A percentile compares a stretch with the other conserved stretches of the same genome.
These are phyloP conservation scores for Malurus melanocephalus DNA, from an alignment of 2,113 vertebrate genomes.

Conservation along the genomic window DNA sequence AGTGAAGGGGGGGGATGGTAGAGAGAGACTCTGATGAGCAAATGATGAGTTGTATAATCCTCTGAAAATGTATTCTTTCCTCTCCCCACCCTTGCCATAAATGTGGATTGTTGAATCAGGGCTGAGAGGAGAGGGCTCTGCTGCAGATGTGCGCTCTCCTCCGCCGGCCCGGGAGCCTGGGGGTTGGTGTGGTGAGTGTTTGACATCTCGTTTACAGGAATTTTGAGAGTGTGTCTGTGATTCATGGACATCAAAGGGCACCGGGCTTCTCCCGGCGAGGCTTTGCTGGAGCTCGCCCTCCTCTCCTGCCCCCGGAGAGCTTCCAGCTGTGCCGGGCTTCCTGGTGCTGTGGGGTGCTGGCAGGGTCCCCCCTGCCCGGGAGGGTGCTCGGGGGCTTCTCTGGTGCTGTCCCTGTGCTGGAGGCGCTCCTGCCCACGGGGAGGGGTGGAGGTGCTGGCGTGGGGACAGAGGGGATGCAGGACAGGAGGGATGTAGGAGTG, in stretches of 20 bases:
- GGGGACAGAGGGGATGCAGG: not conserved
- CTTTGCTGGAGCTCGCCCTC: constrained; percentile 24
- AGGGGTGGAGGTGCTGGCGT: not conserved
- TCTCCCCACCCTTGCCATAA: constrained; percentile 62
- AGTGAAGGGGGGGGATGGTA: constrained; percentile 26
- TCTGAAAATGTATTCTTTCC: constrained; percentile 66
- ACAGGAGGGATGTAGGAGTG: not conserved
- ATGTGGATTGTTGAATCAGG: constrained; percentile 59
- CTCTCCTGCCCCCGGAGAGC: constrained; percentile 16
- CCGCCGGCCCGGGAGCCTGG: constrained; percentile 40
- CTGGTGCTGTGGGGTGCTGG: not conserved
- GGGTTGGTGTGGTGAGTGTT: constrained; percentile 61
- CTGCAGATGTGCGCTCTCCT: constrained; percentile 48
- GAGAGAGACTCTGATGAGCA: constrained; percentile 37
- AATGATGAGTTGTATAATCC: constrained; percentile 64
- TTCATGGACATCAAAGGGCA: constrained; percentile 67
- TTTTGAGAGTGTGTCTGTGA: constrained; percentile 61
- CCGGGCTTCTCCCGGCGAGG: constrained; percentile 40
- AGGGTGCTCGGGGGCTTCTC: not conserved
- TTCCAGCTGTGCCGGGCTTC: constrained; percentile 2
- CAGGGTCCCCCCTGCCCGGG: not conserved
- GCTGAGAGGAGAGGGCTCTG: constrained; percentile 58
- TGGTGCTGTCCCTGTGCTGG: not conserved
- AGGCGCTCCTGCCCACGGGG: not conserved
- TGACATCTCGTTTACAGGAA: constrained; percentile 70